Evolutionary conservation across 2,888 invertebrate species (phyloP).

Genomic region (Troilus luridus): DNA sequence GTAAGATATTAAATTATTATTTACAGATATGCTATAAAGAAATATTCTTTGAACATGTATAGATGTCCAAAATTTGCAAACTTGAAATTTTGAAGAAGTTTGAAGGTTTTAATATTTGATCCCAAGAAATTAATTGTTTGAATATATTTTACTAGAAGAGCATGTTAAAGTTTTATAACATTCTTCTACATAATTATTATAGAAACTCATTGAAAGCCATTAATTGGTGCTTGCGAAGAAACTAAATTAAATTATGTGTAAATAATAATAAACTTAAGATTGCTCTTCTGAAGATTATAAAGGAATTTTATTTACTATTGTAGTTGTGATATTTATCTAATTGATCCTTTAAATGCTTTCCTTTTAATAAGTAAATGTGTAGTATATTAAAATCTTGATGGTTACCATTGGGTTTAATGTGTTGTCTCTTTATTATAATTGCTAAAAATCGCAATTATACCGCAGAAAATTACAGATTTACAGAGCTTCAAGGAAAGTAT

Average conservation of each 20-base stretch:
- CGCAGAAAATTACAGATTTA: not conserved
- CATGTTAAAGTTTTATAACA: not conserved
- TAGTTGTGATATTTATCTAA: not conserved
- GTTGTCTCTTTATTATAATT: not conserved
- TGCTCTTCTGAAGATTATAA: not conserved
- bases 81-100: too few species aligned
- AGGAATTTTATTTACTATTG: not conserved
- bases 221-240: not conserved
- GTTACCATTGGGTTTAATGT: not conserved
- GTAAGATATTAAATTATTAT: too few species aligned
- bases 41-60: too few species aligned
- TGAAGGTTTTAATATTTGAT: too few species aligned
- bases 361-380: not conserved
- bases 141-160: not conserved
- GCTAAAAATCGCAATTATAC: not conserved
- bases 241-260: not conserved
- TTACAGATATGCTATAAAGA: too few species aligned
- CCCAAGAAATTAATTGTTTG: not conserved
- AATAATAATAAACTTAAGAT: not conserved
- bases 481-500: too few species aligned
- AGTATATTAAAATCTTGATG: not conserved
- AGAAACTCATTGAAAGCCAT: not conserved
- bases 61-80: too few species aligned
- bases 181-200: not conserved
- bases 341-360: conserved; percentile 5